Base-by-base conservation (phyloP, 2,888 invertebrate species). In the Cosmorhoe ocellata region DNA sequence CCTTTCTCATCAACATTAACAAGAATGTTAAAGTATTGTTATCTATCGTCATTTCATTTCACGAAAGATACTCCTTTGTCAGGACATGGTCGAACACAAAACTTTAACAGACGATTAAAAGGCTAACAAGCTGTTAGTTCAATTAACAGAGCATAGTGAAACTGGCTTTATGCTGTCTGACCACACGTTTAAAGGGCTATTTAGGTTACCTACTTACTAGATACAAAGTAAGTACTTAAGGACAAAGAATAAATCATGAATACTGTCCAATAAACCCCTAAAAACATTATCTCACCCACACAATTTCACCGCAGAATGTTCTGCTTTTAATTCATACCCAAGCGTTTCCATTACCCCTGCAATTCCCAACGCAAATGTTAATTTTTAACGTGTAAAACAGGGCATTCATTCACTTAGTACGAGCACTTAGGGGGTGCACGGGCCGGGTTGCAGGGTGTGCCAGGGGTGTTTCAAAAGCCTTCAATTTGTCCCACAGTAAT, bases 401-500 rank as follows among this genome's bases (percentile, higher is more conserved):
- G 47, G 50, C 42, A 59, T 61, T 70, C 66, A 70, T 71, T 70
- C 64, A 57, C 53, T 59, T 61, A 65, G 61, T 56, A 63, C 59
- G 59, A 53, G 59, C 64, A 59, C 53, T 52, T 56, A 51, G 49
- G 59, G 51, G 54, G 59, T 60, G 67, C 66, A 71, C 65, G 64
- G 63, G 56, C 27, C 7, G 40, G 34, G 27, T 32, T 32, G 39
- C 33, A 36, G 59, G 38, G 49, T 48, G 39, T 24, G 60, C 61
- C 59, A 66, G 64, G 65, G 70, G 65, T 71, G 72, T 76, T 73
- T 76, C 76, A 76, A 79, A 78, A 53, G 76, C 75, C 69, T 71
- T 75, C 76, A 76, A 79, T 79, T 77, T 78, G 74, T 74, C 68
- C 67, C 72, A 63, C 62, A 72, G 74, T 79, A 77, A 79, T 79